phyloP scores from a whole-genome alignment of 2,113 vertebrate species.

The Centropristis striata region DNA sequence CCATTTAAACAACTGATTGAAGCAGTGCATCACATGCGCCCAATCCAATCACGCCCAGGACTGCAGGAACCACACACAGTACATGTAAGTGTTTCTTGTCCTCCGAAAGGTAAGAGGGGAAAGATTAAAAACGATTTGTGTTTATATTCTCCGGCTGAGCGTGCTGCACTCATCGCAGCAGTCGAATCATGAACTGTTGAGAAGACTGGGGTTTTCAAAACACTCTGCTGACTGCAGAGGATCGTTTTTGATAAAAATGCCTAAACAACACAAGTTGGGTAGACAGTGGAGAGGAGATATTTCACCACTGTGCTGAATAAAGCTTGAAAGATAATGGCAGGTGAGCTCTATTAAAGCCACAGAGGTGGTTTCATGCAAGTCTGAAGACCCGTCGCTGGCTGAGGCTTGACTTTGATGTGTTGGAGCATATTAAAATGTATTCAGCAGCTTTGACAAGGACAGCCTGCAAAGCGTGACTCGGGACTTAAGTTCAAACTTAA shows the following conservation, averaged over 20 bases:
- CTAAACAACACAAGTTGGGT: conserved; percentile 20
- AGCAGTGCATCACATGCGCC: conserved; percentile 18
- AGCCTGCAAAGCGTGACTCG: not conserved
- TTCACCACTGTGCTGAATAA: conserved; percentile 36
- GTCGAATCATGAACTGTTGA: conserved; percentile 33
- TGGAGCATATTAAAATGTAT: conserved; percentile 21
- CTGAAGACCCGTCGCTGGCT: conserved; percentile 1
- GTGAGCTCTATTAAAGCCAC: conserved; percentile 39
- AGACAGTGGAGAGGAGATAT: conserved; percentile 16
- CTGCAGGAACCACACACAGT: not conserved
- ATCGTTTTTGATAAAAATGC: conserved; percentile 42
- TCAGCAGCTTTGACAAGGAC: not conserved
- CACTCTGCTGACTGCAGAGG: conserved; percentile 6
- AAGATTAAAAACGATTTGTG: not conserved
- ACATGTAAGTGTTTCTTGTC: not conserved
- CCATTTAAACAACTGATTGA: conserved; percentile 16
- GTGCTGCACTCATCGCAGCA: conserved; percentile 23
- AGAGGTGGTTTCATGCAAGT: conserved; percentile 12
- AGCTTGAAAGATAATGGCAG: conserved; percentile 40
- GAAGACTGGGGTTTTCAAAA: conserved; percentile 17
- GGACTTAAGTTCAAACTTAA: not conserved
- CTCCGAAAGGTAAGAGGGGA: not conserved
- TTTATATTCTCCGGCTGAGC: not conserved
- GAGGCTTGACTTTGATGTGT: conserved; percentile 8
- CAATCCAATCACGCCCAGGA: conserved; percentile 22